A percentile compares a stretch with the other conserved stretches of the same genome.
Evolutionary conservation across 64 coral and sea anemone genomes (phyloP).

Genomic region (Acropora yongei): DNA sequence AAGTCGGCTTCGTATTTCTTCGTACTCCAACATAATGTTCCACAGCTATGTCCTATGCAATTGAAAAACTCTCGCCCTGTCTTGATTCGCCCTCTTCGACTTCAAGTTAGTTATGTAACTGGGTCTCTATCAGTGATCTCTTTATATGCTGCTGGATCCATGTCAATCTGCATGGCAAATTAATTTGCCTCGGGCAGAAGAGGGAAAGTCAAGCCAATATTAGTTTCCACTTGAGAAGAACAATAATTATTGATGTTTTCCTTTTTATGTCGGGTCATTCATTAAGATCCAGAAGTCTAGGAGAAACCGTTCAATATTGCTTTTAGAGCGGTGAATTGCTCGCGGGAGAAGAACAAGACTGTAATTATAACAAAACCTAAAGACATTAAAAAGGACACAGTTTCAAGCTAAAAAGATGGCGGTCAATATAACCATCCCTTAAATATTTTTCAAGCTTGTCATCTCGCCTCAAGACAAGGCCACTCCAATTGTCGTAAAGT

Average conservation of each 20-base stretch:
- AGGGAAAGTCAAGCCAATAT: background rate
- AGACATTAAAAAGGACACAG: background rate
- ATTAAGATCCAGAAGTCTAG: too few relatives aligned
- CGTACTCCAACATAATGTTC: constrained; percentile 21
- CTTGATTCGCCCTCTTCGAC: background rate
- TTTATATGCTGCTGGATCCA: background rate
- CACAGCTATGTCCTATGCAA: background rate
- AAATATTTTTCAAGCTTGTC: background rate
- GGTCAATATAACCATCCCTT: background rate
- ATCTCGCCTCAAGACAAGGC: background rate
- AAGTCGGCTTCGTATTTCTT: constrained; percentile 1
- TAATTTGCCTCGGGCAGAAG: background rate
- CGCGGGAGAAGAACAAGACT: background rate
- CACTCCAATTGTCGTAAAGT: too few relatives aligned
- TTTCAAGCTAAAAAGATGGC: background rate
- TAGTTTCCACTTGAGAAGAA: background rate
- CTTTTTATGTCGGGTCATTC: background rate
- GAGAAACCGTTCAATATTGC: too few relatives aligned
- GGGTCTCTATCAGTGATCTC: background rate
- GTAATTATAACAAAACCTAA: background rate
- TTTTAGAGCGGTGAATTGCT: too few relatives aligned
- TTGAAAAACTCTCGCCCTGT: too few relatives aligned
- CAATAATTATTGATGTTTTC: background rate
- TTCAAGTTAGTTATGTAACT: background rate
- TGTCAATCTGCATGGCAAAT: background rate